Evolutionary conservation across 2,888 invertebrate species (phyloP), one percentile per base, ranked within the genome.

Genomic region (Nezara viridula): DNA sequence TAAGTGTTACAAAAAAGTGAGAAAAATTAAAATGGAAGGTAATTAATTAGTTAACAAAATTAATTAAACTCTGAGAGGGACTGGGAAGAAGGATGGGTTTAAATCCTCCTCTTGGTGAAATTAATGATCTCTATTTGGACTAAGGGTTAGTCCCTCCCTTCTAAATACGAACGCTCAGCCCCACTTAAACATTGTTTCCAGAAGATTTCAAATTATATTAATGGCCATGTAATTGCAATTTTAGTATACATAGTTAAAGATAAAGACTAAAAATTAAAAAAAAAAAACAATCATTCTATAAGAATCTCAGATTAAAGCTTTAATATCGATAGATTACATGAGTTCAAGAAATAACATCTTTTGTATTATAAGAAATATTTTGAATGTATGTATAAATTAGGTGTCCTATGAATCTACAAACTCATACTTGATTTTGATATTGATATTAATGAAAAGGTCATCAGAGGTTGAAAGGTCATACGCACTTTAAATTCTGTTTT

Each of bases 41-140:
- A 73, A 73, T 73, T 73, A 73, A 73, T 73, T 73, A 19, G 66
- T 37, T 27, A 37, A 37, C 0, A 32, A 32, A 73, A 73, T 73
- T 73, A 73, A 73, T 73, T 73, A 73, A 37, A 73, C 37, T 73
- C 19, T 7, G 37, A 37, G 66, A 60, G 60, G 16, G 60, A 4
- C 27, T 27, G 14, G 27, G 27, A 37, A 73, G 66, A 37, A 73
- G 32, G 66, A 21, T 21, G 66, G 66, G 66, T 37, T 73, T 21
- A 73, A 73, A 73, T 73, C 66, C 27, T 21, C 27, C 60, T 12
- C 66, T 19, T 32, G 32, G 37, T 2, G 19, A 73, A 73, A 73
- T 73, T 73, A 73, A 73, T 73, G 66, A 37, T 73, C 16, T 73
- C 32, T 37, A 73, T 73, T 73, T 73, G 66, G 32, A 32, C 66